Conservation (phyloP, 2,113 vertebrate genomes). For the Heterochromis multidens region DNA sequence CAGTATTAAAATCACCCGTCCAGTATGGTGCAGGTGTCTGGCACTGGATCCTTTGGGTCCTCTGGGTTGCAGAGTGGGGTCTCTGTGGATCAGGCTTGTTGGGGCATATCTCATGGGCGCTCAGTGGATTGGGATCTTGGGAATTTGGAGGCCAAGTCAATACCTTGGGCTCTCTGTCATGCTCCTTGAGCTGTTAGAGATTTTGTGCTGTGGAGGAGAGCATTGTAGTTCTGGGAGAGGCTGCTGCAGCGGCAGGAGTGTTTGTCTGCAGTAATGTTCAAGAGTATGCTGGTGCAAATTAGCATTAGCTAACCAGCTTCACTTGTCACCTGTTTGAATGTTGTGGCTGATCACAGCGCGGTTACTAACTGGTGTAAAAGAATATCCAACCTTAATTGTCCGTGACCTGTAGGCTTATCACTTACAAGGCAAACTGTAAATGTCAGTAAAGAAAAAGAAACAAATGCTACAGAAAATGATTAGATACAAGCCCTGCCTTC, state of each 20-base stretch:
- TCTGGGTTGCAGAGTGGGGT: background rate
- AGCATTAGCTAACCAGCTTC: background rate
- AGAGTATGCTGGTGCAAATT: background rate
- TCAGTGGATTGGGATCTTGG: too few species aligned
- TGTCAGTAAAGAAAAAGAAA: background rate
- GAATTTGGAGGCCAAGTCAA: too few species aligned
- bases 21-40: background rate
- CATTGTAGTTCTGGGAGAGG: background rate
- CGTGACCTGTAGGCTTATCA: background rate
- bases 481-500: background rate
- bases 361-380: background rate
- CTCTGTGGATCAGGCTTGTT: background rate
- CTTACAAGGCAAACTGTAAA: background rate
- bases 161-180: too few species aligned
- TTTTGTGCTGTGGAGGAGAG: background rate
- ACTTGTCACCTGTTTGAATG: background rate
- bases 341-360: background rate
- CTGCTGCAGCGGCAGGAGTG: background rate
- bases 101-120: background rate
- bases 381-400: background rate
- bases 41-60: background rate
- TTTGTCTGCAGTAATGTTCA: background rate
- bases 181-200: too few species aligned
- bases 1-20: background rate
- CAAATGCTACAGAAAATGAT: background rate